Conservation (phyloP, 2,797 vertebrate species). For the Poeciliopsis presidionis region DNA sequence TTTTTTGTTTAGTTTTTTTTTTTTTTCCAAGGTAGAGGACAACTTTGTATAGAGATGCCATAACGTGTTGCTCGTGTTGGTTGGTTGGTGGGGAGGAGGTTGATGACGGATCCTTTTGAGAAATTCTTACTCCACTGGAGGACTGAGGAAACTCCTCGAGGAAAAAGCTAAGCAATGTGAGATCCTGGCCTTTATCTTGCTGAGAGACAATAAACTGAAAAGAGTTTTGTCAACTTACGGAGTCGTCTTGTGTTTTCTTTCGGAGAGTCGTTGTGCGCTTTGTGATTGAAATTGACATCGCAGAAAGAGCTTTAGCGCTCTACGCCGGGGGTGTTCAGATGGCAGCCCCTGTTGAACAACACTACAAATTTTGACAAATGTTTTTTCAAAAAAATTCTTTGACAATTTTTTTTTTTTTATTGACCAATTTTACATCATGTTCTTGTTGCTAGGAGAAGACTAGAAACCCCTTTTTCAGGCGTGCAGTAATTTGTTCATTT, state of each 20-base stretch:
- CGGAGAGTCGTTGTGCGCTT: not conserved
- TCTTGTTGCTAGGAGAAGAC: not conserved
- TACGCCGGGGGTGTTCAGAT: not conserved
- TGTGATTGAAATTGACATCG: not conserved
- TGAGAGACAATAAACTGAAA: constrained; percentile 83
- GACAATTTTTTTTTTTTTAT: not conserved
- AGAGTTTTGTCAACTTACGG: constrained; percentile 75
- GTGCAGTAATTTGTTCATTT: not conserved
- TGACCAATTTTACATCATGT: not conserved
- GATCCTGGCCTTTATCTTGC: constrained; percentile 80
- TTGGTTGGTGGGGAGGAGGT: constrained; percentile 60
- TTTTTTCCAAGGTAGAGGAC: constrained; percentile 73
- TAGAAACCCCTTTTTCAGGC: not conserved
- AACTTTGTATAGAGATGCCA: constrained; percentile 75
- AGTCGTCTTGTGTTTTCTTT: constrained; percentile 25
- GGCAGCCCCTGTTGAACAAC: not conserved
- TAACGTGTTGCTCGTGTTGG: constrained; percentile 73
- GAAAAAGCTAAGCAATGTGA: constrained; percentile 78
- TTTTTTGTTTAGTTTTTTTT: too few species aligned
- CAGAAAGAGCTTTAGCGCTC: not conserved
- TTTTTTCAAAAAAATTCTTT: not conserved
- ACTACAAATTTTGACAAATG: not conserved
- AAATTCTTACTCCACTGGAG: constrained; percentile 63
- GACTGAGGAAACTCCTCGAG: constrained; percentile 67
- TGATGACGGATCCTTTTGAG: constrained; percentile 65